Conservation (phyloP, 2,797 vertebrate species). For the Tragelaphus oryx region DNA sequence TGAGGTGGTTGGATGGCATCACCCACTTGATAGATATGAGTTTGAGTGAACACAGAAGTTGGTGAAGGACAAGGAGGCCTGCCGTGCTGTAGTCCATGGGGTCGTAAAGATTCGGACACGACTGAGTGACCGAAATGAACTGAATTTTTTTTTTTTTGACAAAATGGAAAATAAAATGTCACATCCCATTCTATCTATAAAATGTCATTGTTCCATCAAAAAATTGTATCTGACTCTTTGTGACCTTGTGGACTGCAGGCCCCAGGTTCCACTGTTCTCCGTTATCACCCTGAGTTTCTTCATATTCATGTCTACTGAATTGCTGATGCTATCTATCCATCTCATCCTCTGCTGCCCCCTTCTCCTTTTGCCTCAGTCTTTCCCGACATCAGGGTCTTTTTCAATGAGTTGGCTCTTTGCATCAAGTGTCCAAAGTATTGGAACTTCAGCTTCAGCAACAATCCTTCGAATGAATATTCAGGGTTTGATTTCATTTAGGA, state of each 20-base stretch:
- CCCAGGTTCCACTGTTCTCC: not conserved
- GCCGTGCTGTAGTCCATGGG: accelerated
- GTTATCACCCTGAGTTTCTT: not conserved
- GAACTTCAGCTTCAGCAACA: not conserved
- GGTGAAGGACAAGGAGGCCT: not conserved
- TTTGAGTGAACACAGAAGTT: not conserved
- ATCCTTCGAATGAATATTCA: not conserved
- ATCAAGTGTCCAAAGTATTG: not conserved
- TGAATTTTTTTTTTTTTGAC: not conserved
- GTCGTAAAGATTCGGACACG: accelerated
- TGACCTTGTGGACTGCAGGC: not conserved
- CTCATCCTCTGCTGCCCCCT: not conserved
- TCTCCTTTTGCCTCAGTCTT: not conserved
- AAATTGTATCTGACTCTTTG: not conserved
- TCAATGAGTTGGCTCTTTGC: accelerated
- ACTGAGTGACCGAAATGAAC: not conserved
- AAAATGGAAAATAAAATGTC: not conserved
- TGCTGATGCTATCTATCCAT: not conserved
- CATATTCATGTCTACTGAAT: not conserved
- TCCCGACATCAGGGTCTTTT: accelerated
- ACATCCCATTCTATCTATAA: not conserved
- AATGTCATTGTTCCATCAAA: not conserved
- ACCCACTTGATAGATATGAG: not conserved
- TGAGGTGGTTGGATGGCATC: not conserved
- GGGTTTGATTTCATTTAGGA: not conserved